Evolutionary conservation across 2,797 vertebrate species (phyloP).

Genomic region (Miichthys miiuy): DNA sequence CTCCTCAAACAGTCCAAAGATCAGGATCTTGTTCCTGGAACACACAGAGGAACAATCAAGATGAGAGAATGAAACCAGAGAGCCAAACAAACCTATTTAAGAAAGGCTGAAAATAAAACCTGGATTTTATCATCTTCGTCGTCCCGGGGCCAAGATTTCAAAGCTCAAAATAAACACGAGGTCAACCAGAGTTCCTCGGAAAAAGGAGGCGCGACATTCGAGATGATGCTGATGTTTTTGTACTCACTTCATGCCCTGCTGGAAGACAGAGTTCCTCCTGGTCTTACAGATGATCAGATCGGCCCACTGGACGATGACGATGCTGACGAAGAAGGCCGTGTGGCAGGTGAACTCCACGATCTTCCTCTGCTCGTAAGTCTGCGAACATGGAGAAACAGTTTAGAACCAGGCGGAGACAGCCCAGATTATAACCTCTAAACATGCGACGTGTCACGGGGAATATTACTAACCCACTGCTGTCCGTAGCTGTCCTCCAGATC

Average conservation of each 20-base stretch:
- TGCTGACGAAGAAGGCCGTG: constrained; percentile 95
- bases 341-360: constrained; percentile 98
- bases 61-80: background rate
- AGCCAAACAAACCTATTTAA: background rate
- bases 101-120: constrained; percentile 4
- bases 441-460: background rate
- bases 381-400: background rate
- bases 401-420: rapidly evolving
- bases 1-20: constrained; percentile 98
- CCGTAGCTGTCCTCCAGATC: constrained; percentile 97
- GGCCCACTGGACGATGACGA: constrained; percentile 97
- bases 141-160: background rate
- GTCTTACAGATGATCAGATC: constrained; percentile 98
- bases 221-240: background rate
- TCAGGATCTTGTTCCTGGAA: constrained; percentile 96
- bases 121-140: background rate
- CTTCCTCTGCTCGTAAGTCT: constrained; percentile 95
- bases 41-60: background rate
- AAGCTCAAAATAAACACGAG: constrained; percentile 10
- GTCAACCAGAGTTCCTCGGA: constrained; percentile 5
- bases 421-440: background rate
- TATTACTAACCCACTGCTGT: constrained; percentile 93
- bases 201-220: constrained; percentile 12
- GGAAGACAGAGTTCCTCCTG: constrained; percentile 96
- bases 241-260: constrained; percentile 97